phyloP scores from a whole-genome alignment of 2,797 vertebrate species.

The Crocodylus rhombifer region DNA sequence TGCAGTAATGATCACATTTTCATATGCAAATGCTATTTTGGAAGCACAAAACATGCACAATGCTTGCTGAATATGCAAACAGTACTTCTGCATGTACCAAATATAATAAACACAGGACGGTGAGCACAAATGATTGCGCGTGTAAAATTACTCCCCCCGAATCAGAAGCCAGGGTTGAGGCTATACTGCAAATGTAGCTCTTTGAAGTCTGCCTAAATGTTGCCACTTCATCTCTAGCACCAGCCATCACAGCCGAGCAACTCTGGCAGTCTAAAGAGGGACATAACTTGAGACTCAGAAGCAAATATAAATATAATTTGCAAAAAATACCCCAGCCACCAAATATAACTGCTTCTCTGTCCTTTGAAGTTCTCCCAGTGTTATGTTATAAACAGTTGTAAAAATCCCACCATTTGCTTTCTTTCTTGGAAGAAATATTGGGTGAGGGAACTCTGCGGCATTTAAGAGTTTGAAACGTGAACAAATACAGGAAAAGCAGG shows the following conservation, averaged over 20 bases:
- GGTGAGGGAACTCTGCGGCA: background rate
- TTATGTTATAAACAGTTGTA: background rate
- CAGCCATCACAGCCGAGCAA: background rate
- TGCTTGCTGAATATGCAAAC: slow-evolving; percentile 37
- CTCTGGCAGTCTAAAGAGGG: slow-evolving; percentile 30
- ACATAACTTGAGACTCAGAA: slow-evolving; percentile 23
- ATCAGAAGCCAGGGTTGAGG: slow-evolving; percentile 25
- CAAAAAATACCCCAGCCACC: background rate
- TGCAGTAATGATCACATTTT: no score
- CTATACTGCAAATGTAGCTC: slow-evolving; percentile 32
- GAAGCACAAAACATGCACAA: slow-evolving; percentile 15
- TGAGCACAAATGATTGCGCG: slow-evolving; percentile 8
- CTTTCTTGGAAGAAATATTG: slow-evolving; percentile 4
- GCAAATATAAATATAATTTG: slow-evolving; percentile 38
- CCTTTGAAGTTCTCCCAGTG: slow-evolving; percentile 4
- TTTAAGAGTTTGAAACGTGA: background rate
- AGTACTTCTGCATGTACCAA: slow-evolving; percentile 23
- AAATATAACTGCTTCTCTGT: slow-evolving; percentile 1
- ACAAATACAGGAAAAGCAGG: slow-evolving; percentile 22
- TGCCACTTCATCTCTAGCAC: slow-evolving; percentile 28
- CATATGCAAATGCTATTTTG: background rate
- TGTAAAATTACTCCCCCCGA: slow-evolving; percentile 32
- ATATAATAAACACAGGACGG: slow-evolving; percentile 44
- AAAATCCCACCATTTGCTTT: background rate
- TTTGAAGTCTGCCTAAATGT: slow-evolving; percentile 42